phyloP scores from a whole-genome alignment of 2,797 vertebrate genomes.

The Myotis findleyi region DNA sequence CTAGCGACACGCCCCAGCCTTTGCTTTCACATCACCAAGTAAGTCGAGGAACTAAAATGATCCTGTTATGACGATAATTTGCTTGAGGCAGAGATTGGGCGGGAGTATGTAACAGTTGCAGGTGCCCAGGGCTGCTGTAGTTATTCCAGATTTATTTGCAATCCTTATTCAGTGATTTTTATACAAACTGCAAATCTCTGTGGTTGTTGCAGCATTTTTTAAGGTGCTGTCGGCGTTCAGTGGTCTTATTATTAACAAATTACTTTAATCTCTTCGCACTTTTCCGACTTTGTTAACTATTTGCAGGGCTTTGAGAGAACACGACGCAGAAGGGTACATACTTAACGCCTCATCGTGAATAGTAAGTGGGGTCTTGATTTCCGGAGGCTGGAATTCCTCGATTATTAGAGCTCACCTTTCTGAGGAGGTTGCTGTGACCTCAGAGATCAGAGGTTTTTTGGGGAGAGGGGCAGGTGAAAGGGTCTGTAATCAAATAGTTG shows the following conservation, averaged over 20 bases:
- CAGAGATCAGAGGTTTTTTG: not conserved
- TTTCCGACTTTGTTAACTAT: constrained; percentile 13
- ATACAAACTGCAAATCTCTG: not conserved
- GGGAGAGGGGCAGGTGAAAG: accelerated
- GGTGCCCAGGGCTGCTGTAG: not conserved
- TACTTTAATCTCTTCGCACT: constrained; percentile 32
- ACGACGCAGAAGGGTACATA: not conserved
- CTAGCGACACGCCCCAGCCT: not conserved
- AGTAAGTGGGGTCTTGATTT: not conserved
- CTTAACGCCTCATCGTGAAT: not conserved
- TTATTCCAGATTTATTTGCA: not conserved
- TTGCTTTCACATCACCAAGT: not conserved
- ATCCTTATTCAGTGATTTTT: not conserved
- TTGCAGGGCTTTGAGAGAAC: not conserved
- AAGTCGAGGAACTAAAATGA: not conserved
- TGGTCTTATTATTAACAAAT: not conserved
- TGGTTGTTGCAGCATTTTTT: not conserved
- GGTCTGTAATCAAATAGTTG: not conserved
- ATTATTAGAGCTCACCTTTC: not conserved
- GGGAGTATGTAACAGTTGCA: not conserved
- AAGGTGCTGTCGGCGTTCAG: not conserved
- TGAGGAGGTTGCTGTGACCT: not conserved
- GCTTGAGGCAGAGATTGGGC: not conserved
- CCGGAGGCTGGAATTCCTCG: not conserved
- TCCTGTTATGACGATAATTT: not conserved